Percentiles rank a stretch among this genome's conserved stretches.
These are phyloP conservation scores for Megaceryle alcyon DNA, from an alignment of 2,797 vertebrate species.

Conservation along the genomic window DNA sequence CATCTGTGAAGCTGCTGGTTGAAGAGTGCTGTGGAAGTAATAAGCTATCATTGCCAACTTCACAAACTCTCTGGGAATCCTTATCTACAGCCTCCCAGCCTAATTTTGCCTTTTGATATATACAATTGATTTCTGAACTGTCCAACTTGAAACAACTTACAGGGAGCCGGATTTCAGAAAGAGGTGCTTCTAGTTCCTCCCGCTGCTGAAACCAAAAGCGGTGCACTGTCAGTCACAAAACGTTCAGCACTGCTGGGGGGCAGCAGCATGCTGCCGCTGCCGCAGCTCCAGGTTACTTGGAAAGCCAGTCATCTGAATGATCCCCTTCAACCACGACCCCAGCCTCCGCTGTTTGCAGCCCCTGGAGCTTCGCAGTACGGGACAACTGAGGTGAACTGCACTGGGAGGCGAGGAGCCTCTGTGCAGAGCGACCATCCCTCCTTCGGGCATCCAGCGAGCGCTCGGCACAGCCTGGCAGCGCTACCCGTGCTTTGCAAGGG, in stretches of 20 bases:
- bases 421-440: accelerated
- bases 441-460: accelerated
- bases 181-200: neutral
- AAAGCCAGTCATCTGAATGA: neutral
- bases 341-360: neutral
- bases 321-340: neutral
- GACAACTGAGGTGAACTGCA: neutral
- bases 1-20: neutral
- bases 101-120: constrained; percentile 13
- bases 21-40: neutral
- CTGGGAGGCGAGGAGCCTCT: neutral
- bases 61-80: neutral
- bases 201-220: neutral
- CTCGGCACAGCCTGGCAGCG: neutral
- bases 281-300: neutral
- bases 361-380: neutral
- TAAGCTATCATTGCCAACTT: neutral
- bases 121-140: neutral
- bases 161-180: neutral
- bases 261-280: neutral
- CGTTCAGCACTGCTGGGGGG: neutral
- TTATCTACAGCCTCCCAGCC: neutral
- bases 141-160: neutral
- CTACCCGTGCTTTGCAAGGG: neutral
- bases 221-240: neutral